A percentile compares a stretch with the other conserved stretches of the same genome.
phyloP scores from a whole-genome alignment of 2,797 vertebrate genomes.

The Mormyrus hasselquistii region DNA sequence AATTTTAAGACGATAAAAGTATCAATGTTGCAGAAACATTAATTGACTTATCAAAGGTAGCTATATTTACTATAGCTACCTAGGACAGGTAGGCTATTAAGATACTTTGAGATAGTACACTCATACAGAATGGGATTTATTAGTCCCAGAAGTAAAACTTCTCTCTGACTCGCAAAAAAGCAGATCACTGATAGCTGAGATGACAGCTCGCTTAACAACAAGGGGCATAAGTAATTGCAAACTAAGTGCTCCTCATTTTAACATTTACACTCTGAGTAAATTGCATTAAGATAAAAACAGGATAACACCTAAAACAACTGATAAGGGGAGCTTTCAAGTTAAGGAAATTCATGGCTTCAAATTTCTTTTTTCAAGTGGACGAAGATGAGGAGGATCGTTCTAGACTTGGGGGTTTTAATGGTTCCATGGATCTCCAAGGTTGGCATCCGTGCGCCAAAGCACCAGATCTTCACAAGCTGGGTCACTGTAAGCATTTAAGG shows the following conservation, averaged over 20 bases:
- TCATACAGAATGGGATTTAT: background rate
- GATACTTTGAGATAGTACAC: background rate
- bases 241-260: background rate
- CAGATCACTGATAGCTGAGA: background rate
- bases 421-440: background rate
- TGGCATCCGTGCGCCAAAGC: background rate
- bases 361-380: background rate
- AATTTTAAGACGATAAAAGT: background rate
- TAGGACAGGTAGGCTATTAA: background rate
- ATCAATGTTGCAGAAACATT: background rate
- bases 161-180: background rate
- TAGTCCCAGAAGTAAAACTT: background rate
- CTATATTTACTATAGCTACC: background rate
- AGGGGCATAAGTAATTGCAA: background rate
- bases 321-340: background rate
- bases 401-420: background rate
- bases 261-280: background rate
- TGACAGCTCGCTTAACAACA: background rate
- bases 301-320: background rate
- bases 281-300: slow-evolving; percentile 3
- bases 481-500: background rate
- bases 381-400: background rate
- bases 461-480: background rate
- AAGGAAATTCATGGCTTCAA: background rate
- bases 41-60: background rate